phyloP scores from a whole-genome alignment of 1,140 invertebrate genomes.

The Agrilus planipennis region DNA sequence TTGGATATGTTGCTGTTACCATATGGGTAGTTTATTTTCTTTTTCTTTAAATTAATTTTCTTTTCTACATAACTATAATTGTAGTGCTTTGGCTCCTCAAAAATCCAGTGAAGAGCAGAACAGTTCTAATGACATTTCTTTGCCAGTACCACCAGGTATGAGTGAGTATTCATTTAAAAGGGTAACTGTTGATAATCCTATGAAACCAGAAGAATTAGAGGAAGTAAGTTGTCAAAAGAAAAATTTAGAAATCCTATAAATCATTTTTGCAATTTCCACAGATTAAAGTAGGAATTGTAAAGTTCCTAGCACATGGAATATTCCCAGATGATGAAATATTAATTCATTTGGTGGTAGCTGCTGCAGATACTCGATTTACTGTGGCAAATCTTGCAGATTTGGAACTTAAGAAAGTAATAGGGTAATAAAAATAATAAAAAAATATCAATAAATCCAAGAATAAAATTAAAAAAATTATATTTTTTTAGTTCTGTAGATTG shows the following conservation, averaged over 20 bases:
- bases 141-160: constrained; percentile 65
- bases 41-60: neutral
- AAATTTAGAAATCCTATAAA: constrained; percentile 1
- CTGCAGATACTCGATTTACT: constrained; percentile 74
- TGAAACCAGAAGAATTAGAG: constrained; percentile 73
- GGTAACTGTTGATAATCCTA: constrained; percentile 60
- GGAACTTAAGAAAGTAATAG: constrained; percentile 58
- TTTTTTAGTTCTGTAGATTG: constrained; percentile 59
- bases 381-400: constrained; percentile 67
- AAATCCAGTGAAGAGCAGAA: constrained; percentile 15
- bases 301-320: constrained; percentile 66
- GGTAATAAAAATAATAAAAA: constrained; percentile 43
- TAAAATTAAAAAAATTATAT: constrained; percentile 2
- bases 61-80: neutral
- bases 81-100: constrained; percentile 19
- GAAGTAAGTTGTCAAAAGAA: constrained; percentile 36
- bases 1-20: constrained; percentile 75
- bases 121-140: constrained; percentile 33
- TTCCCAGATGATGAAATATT: constrained; percentile 65
- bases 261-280: constrained; percentile 18
- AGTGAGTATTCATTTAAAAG: constrained; percentile 68
- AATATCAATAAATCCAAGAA: neutral
- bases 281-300: constrained; percentile 68
- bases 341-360: constrained; percentile 67
- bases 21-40: constrained; percentile 53